Evolutionary conservation across 1,140 invertebrate species (phyloP).

Genomic region (Caenorhabditis inopinata): DNA sequence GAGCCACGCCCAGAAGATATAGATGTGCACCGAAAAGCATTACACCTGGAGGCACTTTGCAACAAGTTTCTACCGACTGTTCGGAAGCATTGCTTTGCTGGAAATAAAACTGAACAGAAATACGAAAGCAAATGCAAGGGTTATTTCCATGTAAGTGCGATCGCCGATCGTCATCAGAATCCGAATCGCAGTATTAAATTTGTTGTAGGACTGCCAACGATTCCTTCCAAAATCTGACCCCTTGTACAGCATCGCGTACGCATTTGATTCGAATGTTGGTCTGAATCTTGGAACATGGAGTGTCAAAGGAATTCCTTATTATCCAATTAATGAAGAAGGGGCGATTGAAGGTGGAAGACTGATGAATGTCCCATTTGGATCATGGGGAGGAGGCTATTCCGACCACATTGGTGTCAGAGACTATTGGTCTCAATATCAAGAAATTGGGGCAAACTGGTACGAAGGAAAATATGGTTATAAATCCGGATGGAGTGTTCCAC

Average conservation of each 20-base stretch:
- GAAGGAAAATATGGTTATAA: slow-evolving; percentile 53
- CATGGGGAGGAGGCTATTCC: slow-evolving; percentile 51
- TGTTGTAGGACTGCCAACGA: slow-evolving; percentile 40
- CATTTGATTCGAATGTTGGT: slow-evolving; percentile 45
- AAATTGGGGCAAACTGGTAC: slow-evolving; percentile 51
- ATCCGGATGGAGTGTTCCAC: slow-evolving; percentile 49
- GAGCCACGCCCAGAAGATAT: slow-evolving; percentile 31
- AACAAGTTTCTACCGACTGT: slow-evolving; percentile 36
- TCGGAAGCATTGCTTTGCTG: slow-evolving; percentile 35
- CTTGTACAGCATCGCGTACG: slow-evolving; percentile 39
- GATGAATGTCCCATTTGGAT: slow-evolving; percentile 46
- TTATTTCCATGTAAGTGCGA: slow-evolving; percentile 41
- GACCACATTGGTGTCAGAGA: slow-evolving; percentile 48
- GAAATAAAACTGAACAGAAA: slow-evolving; percentile 27
- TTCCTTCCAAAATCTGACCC: slow-evolving; percentile 42
- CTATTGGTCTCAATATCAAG: slow-evolving; percentile 47
- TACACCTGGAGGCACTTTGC: slow-evolving; percentile 34
- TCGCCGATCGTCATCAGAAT: no score
- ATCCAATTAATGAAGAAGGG: slow-evolving; percentile 53
- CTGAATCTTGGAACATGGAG: slow-evolving; percentile 40
- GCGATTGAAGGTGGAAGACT: slow-evolving; percentile 40
- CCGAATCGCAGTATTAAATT: no score
- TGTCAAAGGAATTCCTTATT: slow-evolving; percentile 48
- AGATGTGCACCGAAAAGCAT: slow-evolving; percentile 33
- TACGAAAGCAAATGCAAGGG: slow-evolving; percentile 22